Evolutionary conservation across 1,140 invertebrate species (phyloP).

Genomic region (Ips typographus): DNA sequence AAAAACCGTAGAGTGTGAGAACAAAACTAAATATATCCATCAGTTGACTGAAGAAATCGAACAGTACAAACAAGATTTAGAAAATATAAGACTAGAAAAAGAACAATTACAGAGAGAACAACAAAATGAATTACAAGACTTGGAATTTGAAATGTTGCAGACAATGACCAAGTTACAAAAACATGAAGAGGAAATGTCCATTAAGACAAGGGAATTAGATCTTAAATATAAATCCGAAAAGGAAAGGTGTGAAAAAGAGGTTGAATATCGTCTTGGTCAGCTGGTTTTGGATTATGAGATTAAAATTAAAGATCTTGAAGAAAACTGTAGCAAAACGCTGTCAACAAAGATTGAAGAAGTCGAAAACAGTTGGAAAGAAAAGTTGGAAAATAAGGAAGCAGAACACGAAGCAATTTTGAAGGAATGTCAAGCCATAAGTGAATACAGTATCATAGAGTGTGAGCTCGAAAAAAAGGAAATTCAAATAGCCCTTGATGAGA

Average conservation of each 20-base stretch:
- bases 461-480: slow-evolving; percentile 57
- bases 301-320: slow-evolving; percentile 52
- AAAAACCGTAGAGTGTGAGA: slow-evolving; percentile 50
- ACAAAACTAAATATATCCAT: slow-evolving; percentile 49
- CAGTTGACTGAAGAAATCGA: slow-evolving; percentile 49
- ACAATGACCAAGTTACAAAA: slow-evolving; percentile 41
- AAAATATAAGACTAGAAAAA: slow-evolving; percentile 51
- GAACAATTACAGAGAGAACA: slow-evolving; percentile 38
- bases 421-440: slow-evolving; percentile 57
- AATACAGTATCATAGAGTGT: slow-evolving; percentile 56
- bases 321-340: slow-evolving; percentile 10
- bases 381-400: slow-evolving; percentile 53
- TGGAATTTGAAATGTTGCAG: slow-evolving; percentile 46
- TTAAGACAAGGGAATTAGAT: slow-evolving; percentile 35
- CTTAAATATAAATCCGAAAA: slow-evolving; percentile 44
- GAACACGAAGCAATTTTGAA: slow-evolving; percentile 54
- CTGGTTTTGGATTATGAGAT: slow-evolving; percentile 43
- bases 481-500: slow-evolving; percentile 50
- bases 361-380: slow-evolving; percentile 51
- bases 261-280: slow-evolving; percentile 40
- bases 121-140: slow-evolving; percentile 40
- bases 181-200: slow-evolving; percentile 29
- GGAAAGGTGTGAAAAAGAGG: slow-evolving; percentile 41
- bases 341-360: slow-evolving; percentile 45
- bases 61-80: slow-evolving; percentile 47